Conservation (phyloP, 2,797 vertebrate species). For the Lepidocolaptes lacrymiger region DNA sequence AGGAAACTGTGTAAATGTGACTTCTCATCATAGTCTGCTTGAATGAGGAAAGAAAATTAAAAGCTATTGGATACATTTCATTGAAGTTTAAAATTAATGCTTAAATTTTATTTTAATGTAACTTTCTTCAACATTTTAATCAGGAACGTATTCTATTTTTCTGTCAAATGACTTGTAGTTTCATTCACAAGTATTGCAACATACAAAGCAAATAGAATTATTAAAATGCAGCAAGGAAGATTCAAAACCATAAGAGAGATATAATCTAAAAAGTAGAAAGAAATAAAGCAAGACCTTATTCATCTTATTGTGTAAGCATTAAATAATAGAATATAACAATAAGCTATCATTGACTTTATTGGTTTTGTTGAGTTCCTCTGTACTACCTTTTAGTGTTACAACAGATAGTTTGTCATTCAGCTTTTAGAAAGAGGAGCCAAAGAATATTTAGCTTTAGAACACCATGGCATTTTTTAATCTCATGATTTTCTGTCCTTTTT, state of each 20-base stretch:
- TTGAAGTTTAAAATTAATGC: not conserved
- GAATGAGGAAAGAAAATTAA: not conserved
- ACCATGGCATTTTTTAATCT: not conserved
- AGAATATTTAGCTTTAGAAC: not conserved
- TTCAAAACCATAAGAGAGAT: not conserved
- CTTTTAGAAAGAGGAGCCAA: slow-evolving; percentile 40
- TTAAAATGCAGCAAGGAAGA: not conserved
- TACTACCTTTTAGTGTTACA: not conserved
- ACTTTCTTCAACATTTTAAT: not conserved
- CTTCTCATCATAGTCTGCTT: not conserved
- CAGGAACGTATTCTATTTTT: not conserved
- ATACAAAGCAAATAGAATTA: not conserved
- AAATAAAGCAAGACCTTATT: not conserved
- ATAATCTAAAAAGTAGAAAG: not conserved
- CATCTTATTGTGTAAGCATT: not conserved
- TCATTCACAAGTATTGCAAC: not conserved
- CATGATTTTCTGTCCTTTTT: not conserved
- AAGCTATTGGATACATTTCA: not conserved
- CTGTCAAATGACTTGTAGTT: not conserved
- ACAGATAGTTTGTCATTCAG: not conserved
- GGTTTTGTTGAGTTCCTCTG: slow-evolving; percentile 3
- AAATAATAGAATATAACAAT: not conserved
- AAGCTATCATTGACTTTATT: not conserved
- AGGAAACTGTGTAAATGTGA: not conserved
- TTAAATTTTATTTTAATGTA: not conserved